phyloP scores from a whole-genome alignment of 1,140 invertebrate species.

The Drosophila punjabiensis region DNA sequence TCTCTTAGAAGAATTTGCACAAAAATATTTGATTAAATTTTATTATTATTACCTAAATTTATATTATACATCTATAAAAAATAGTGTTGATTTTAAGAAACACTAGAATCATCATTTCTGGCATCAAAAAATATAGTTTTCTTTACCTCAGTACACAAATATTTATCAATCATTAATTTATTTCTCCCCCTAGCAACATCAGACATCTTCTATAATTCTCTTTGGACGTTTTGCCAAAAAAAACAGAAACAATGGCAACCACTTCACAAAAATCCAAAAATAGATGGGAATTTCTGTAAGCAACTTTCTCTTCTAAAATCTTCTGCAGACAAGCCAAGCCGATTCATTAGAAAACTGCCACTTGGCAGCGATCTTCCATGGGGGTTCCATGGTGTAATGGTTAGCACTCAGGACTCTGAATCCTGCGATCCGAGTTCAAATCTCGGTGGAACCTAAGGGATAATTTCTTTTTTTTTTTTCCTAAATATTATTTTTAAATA shows the following conservation, averaged over 20 bases:
- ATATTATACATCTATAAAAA: too few species aligned
- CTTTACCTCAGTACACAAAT: not conserved
- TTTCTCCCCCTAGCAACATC: conserved; percentile 11
- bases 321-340: not conserved
- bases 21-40: too few species aligned
- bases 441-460: too few species aligned
- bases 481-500: not conserved
- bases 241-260: conserved; percentile 7
- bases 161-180: conserved; percentile 4
- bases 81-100: not conserved
- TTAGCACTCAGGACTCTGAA: conserved; percentile 96
- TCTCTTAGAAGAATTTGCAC: too few species aligned
- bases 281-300: conserved; percentile 17
- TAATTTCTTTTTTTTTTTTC: too few species aligned
- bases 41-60: too few species aligned
- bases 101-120: not conserved
- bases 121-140: too few species aligned
- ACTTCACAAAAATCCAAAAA: conserved; percentile 11
- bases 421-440: too few species aligned
- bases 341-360: conserved; percentile 31
- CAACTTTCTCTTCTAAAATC: conserved; percentile 40
- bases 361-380: not conserved
- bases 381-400: conserved; percentile 94
- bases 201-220: not conserved
- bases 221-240: not conserved